Evolutionary conservation across 2,113 vertebrate species (phyloP), one percentile per base, ranked within the genome.

Genomic region (Spheniscus mendiculus): DNA sequence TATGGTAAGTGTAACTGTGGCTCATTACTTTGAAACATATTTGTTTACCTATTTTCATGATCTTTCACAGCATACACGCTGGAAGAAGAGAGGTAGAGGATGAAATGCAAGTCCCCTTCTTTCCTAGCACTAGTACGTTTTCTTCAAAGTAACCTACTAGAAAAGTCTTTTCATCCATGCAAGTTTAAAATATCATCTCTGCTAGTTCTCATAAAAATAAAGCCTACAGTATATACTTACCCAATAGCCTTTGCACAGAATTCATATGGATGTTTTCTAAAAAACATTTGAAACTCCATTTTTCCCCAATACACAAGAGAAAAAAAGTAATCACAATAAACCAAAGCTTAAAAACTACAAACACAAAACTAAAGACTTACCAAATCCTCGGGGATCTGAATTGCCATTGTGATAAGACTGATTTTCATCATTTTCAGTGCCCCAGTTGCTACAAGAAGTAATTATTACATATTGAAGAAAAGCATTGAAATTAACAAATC

Each of bases 351-450:
- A 71, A 91, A 96, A 26, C 42, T 30, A 90, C 8, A 76, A 23
- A 26, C 11, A 61, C 17, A 63, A 71, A 82, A 86, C 69, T 50
- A 14, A 79, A 70, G 53, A 97, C 98, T 90, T 98, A 99, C 99
- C 99, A 83, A 99, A 99, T 87, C 99, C 99, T 72, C 99, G 98
- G 32, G 99, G 99, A 93, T 99, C 99, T n/a, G 99, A 99, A 98
- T 99, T 99, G 82, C 99, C 99, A 15, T 98, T 99, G 97, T 99
- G 99, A 26, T 99, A 99, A 66, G 98, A 97, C 94, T 98, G 98
- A 67, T 84, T 98, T 72, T 99, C 99, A 83, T 99, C 99, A 38
- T 98, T 97, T 97, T 99, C 99, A 6, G 99, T 99, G 76, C 99
- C 99, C 99, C 99, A 99, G 91, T 99, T 99, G 97, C 99, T 99